Base-by-base conservation (phyloP, 2,113 vertebrate genomes). In the Hipposideros armiger region DNA sequence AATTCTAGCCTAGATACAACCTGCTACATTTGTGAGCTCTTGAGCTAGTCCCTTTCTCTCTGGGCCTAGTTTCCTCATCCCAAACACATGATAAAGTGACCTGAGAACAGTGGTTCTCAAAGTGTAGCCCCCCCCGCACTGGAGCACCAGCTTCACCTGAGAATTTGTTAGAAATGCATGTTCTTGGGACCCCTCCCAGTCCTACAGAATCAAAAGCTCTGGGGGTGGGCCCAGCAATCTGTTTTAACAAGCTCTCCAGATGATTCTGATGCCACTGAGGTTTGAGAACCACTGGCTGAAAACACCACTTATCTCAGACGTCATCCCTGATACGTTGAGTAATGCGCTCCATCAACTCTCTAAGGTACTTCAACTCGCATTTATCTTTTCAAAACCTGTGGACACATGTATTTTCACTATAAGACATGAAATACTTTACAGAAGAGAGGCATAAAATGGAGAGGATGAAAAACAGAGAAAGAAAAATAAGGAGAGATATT, bases 341-440 rank as follows among this genome's bases (percentile, higher is more conserved):
- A 69, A 73, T 28, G 80, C 66, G 64, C 22, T 19, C 20, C 28
- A 58, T 24, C 22, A 73, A 64, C n/a, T 20, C 56, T 60, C 5
- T 52, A 77, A 60, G 22, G 9, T 40, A 36, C 85, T 40, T 70
- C 50, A 72, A 54, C 16, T 58, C 58, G 86, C 22, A 26, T 47
- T 82, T 50, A 84, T 69, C 54, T 72, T 82, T 72, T 56, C 32
- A 70, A 91, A 96, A 90, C 52, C 50, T 74, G 11, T 32, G 24
- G 70, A 36, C 6, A 47, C 54, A 40, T 22, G 13, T 15, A 87
- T 70, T 50, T 93, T 81, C n/a, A 84, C 40, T 69, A 30, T 60
- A 69, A 87, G 11, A 52, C 42, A 87, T 32, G 4, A 80, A 73
- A 69, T 82, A 45, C 19, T 66, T 92, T 58, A 78, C 11, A 72